A percentile compares a stretch with the other conserved stretches of the same genome.
These are phyloP conservation scores for Muraenolepis orangiensis DNA, from an alignment of 2,797 vertebrate genomes.

Conservation along the genomic window DNA sequence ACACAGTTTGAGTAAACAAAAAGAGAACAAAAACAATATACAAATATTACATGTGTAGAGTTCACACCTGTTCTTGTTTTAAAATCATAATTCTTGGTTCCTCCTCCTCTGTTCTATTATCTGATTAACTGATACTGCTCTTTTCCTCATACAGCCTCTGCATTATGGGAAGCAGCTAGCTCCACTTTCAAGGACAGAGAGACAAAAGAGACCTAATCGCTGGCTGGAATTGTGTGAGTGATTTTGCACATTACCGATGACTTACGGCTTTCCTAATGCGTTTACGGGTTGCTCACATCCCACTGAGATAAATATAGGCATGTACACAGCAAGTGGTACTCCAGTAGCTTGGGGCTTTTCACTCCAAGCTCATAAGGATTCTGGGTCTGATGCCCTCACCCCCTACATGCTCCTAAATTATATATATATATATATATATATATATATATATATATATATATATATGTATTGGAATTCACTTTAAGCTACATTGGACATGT, in stretches of 20 bases:
- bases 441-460: background rate
- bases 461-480: background rate
- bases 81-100: too few relatives aligned
- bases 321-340: background rate
- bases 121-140: too few relatives aligned
- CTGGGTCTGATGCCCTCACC: background rate
- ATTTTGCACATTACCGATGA: background rate
- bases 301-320: background rate
- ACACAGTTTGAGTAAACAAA: too few relatives aligned
- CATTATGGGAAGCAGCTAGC: background rate
- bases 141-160: background rate
- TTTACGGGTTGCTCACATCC: background rate
- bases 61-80: background rate
- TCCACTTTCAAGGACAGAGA: background rate
- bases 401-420: background rate
- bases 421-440: background rate
- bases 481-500: background rate
- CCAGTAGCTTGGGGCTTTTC: background rate
- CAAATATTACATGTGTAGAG: too few relatives aligned
- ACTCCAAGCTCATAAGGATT: background rate
- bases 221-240: background rate
- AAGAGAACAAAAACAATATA: too few relatives aligned
- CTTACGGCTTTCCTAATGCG: background rate
- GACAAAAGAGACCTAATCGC: background rate
- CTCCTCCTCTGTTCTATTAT: too few relatives aligned